These are phyloP conservation scores for Ispidina lecontei DNA, from an alignment of 2,797 vertebrate species.

Conservation along the genomic window DNA sequence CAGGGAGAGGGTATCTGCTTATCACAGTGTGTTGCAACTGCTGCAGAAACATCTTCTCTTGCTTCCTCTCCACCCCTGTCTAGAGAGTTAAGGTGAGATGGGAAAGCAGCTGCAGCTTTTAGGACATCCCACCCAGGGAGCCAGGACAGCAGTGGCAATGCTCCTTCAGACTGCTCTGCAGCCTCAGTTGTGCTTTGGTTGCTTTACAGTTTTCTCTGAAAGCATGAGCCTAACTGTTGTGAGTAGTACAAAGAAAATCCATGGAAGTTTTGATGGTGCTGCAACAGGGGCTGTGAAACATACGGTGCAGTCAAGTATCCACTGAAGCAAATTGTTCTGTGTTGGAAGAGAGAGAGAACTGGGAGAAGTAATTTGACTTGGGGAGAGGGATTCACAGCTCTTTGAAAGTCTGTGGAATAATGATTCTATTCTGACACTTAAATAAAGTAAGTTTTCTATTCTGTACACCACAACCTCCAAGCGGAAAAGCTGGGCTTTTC, in stretches of 20 bases:
- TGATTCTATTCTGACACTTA: neutral
- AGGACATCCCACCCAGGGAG: neutral
- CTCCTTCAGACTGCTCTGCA: neutral
- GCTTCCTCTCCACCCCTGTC: constrained; percentile 33
- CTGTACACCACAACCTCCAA: neutral
- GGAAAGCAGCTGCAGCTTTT: neutral
- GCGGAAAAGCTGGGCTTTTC: neutral
- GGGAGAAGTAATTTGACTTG: neutral
- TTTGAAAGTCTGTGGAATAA: neutral
- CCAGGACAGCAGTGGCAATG: neutral
- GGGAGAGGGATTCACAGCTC: neutral
- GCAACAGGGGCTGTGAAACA: neutral
- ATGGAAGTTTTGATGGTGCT: neutral
- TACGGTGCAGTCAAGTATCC: neutral
- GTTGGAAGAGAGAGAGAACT: neutral
- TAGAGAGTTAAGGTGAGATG: constrained; percentile 10
- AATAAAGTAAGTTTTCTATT: neutral
- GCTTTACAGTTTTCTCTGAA: neutral
- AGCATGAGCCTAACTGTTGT: neutral
- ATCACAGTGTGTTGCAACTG: neutral
- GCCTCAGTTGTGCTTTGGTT: neutral
- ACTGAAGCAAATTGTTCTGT: neutral
- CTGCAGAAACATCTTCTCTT: neutral
- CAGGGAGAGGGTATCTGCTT: constrained; percentile 19
- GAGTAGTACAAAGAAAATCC: neutral